Percentiles rank a stretch among this genome's conserved stretches.
Conservation (phyloP, 2,888 invertebrate genomes). For the Agrotis ipsilon region DNA sequence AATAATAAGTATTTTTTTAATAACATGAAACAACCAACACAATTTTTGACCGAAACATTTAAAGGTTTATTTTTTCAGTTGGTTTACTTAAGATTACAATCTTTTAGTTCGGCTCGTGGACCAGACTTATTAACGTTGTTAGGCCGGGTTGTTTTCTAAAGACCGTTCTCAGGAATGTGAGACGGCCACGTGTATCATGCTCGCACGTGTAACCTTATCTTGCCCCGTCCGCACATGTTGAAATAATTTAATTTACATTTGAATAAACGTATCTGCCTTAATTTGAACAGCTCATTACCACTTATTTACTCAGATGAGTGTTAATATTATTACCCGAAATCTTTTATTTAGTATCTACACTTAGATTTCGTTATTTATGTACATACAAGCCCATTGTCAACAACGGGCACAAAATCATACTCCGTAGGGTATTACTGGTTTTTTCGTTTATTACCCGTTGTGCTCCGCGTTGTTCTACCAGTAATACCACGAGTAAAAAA, state of each 20-base stretch:
- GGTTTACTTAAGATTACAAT: not conserved
- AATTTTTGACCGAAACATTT: too few species aligned
- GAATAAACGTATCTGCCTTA: not conserved
- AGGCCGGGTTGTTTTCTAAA: not conserved
- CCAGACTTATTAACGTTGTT: not conserved
- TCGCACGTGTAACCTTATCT: not conserved
- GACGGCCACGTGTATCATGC: not conserved
- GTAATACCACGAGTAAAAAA: too few species aligned
- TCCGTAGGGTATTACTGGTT: too few species aligned
- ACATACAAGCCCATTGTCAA: too few species aligned
- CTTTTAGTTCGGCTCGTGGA: not conserved
- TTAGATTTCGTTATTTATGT: too few species aligned
- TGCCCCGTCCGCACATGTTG: not conserved
- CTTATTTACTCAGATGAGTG: not conserved
- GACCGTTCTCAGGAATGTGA: not conserved
- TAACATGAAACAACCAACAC: too few species aligned
- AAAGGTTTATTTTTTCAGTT: not conserved
- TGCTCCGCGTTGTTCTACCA: too few species aligned
- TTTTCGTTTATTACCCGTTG: too few species aligned
- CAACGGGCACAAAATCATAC: too few species aligned
- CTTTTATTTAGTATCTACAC: too few species aligned
- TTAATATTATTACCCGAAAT: too few species aligned
- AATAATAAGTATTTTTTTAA: too few species aligned
- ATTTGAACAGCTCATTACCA: not conserved
- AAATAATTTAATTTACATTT: not conserved